phyloP scores from a whole-genome alignment of 2,113 vertebrate genomes.

The Corythoichthys intestinalis region DNA sequence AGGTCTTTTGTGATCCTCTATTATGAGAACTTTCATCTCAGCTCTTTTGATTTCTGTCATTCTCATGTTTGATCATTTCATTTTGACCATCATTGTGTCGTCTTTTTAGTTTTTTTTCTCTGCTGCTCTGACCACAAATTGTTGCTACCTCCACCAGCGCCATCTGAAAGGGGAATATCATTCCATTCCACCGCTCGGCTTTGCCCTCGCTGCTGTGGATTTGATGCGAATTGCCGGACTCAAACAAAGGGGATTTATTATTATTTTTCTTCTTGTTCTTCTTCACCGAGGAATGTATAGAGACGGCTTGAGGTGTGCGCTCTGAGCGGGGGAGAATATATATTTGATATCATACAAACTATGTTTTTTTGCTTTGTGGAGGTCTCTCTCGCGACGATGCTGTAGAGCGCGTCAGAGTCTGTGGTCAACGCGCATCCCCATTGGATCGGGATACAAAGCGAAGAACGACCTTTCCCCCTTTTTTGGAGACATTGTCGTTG shows the following conservation, averaged over 20 bases:
- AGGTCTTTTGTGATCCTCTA: conserved; percentile 56
- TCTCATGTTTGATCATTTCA: conserved; percentile 36
- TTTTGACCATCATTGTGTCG: conserved; percentile 48
- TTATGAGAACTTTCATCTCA: conserved; percentile 69
- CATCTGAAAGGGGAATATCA: conserved; percentile 55
- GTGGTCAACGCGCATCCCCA: conserved; percentile 13
- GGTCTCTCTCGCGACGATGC: conserved; percentile 37
- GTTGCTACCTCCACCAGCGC: conserved; percentile 27
- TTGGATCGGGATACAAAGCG: conserved; percentile 54
- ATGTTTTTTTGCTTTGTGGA: background rate
- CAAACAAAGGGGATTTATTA: conserved; percentile 62
- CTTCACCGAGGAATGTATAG: conserved; percentile 62
- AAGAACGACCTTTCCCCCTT: conserved; percentile 13
- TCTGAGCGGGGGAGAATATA: conserved; percentile 45
- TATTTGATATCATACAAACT: conserved; percentile 34
- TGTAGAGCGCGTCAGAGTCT: conserved; percentile 19
- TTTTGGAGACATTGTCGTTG: conserved; percentile 29
- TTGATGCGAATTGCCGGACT: conserved; percentile 40
- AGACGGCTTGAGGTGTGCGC: conserved; percentile 34
- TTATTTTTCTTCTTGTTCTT: conserved; percentile 37
- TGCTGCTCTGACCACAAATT: conserved; percentile 39
- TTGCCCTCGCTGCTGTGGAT: conserved; percentile 49
- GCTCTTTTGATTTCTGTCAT: conserved; percentile 57
- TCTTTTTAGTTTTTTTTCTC: conserved; percentile 34
- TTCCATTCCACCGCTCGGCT: conserved; percentile 27